A percentile compares a stretch with the other conserved stretches of the same genome.
Evolutionary conservation across 2,113 vertebrate species (phyloP).

Genomic region (Ailurus styani): DNA sequence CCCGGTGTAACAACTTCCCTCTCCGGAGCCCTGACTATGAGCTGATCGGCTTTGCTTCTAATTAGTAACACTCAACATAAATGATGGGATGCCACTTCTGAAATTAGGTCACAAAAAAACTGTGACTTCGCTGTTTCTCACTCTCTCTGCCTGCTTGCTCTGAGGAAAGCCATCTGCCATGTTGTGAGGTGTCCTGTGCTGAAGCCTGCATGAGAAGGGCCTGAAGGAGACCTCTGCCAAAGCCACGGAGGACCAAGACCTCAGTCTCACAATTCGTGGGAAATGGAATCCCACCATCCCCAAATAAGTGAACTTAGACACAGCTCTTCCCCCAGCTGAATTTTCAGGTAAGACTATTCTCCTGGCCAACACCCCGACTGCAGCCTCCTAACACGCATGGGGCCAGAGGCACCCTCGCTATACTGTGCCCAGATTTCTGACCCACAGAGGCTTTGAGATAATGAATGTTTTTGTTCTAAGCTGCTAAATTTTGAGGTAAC

Average conservation of each 20-base stretch:
- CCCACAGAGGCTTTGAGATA: not conserved
- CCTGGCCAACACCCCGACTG: no score
- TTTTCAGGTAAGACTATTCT: not conserved
- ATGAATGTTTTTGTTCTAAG: not conserved
- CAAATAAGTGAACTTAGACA: not conserved
- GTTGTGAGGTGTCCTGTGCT: not conserved
- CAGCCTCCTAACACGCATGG: not conserved
- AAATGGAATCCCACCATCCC: not conserved
- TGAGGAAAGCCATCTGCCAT: not conserved
- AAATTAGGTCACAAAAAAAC: not conserved
- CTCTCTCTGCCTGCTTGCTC: not conserved
- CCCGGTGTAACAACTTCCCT: not conserved
- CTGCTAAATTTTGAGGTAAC: not conserved
- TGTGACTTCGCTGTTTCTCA: not conserved
- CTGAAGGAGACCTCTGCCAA: not conserved
- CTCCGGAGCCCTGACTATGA: not conserved
- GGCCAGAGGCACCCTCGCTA: no score
- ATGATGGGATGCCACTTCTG: not conserved
- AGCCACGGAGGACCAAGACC: not conserved
- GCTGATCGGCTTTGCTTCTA: not conserved
- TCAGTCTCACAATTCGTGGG: not conserved
- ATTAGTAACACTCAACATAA: not conserved
- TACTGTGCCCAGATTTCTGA: not conserved
- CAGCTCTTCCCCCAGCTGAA: no score
- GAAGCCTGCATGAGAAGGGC: not conserved